phyloP scores from a whole-genome alignment of 2,797 vertebrate genomes.

The Centroberyx gerrardi region DNA sequence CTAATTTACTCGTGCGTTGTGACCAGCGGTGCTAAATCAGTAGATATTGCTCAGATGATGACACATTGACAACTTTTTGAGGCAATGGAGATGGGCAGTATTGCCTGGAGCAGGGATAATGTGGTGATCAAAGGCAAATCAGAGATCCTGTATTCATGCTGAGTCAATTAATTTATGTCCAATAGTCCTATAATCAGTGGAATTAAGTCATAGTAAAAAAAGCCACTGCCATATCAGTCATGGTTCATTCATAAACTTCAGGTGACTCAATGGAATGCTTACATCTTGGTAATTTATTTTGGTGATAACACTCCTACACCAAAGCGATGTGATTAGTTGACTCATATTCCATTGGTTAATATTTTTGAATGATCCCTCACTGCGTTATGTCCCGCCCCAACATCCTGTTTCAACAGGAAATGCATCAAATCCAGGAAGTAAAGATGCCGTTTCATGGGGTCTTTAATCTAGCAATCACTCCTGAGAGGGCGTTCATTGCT shows the following conservation, averaged over 20 bases:
- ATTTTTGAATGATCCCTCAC: no score
- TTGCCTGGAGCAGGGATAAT: background rate
- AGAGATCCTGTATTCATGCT: conserved; percentile 31
- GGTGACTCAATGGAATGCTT: conserved; percentile 57
- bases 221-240: no score
- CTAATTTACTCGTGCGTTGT: conserved; percentile 20
- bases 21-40: conserved; percentile 17
- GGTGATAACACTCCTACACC: conserved; percentile 33
- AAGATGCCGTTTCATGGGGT: no score
- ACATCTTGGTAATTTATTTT: conserved; percentile 18
- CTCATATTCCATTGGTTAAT: no score
- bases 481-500: conserved; percentile 14
- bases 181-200: conserved; percentile 30
- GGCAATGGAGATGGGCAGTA: conserved; percentile 2
- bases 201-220: conserved; percentile 39
- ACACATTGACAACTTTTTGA: conserved; percentile 2
- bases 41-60: conserved; percentile 14
- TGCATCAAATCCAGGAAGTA: no score
- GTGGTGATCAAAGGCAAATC: conserved; percentile 16
- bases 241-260: conserved; percentile 38
- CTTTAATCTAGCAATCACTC: conserved; percentile 35
- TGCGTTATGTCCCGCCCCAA: no score
- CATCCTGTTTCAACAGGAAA: no score
- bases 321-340: conserved; percentile 54
- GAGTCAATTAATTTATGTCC: conserved; percentile 31